Base-by-base conservation (phyloP, 2,797 vertebrate species). In the Trachurus trachurus region DNA sequence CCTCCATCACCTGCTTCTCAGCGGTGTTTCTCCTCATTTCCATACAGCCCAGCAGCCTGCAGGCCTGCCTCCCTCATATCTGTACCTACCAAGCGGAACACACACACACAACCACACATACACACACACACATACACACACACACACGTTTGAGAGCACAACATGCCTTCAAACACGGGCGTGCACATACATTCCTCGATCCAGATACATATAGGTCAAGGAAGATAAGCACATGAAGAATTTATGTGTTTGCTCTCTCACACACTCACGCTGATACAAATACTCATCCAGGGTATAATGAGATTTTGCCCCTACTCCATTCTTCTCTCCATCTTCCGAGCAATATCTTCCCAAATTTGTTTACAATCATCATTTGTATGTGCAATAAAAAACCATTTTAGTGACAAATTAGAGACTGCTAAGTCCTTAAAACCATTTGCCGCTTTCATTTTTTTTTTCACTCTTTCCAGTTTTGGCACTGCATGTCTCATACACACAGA, bases 1-100 rank as follows among this genome's bases (percentile, higher is more conserved):
- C 77, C 78, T 81, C 76, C 69, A 87, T 90, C 89, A 89, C 84
- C 87, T 87, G 82, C 87, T 83, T 90, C 88, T 75, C 90, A 90
- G 88, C 70, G 56, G 88, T 71, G 80, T 57, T 80, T 82, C 84
- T 80, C 67, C 84, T 92, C 34, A 90, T 93, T 92, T 92, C 76
- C 90, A 91, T 91, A 83, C 66, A 85, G 76, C 81, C 74, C 69
- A 74, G 76, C 76, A 79, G 87, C 88, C 68, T 76, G 76, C 84
- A 85, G 81, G 49, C 83, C 77, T 66, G 62, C 59, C 81, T 63
- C 63, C 65, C 71, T 83, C 73, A 62, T 83, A 82, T 71, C 75
- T 71, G 71, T 61, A 66, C 65, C 66, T 52, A 80, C 64, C 5
- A 19, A 67, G 49, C 42, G 57, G 47, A 56, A 45, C 45, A 42